Evolutionary conservation across 1,140 invertebrate species (phyloP).

Genomic region (Delia radicum): DNA sequence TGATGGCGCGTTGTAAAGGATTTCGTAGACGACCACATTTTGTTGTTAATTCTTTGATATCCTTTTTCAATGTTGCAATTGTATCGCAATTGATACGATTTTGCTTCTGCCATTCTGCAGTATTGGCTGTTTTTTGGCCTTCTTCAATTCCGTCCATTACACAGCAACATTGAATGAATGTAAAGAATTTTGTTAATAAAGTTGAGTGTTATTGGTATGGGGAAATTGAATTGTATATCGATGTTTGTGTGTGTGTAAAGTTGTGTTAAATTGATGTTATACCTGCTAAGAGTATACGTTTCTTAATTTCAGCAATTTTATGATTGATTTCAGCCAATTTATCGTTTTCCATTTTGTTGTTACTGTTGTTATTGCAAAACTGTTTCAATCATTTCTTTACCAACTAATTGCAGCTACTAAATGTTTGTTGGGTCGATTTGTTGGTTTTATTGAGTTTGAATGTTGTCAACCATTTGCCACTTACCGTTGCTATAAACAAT

Average conservation of each 20-base stretch:
- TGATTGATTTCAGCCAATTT: constrained; percentile 68
- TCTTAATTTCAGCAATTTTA: constrained; percentile 77
- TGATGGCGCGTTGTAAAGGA: constrained; percentile 44
- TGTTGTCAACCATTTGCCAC: background rate
- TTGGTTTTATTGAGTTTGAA: background rate
- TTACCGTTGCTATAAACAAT: background rate
- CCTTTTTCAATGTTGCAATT: constrained; percentile 71
- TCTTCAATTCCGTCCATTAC: too few species aligned
- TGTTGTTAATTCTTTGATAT: constrained; percentile 65
- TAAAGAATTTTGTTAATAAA: background rate
- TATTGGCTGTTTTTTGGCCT: constrained; percentile 78
- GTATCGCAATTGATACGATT: constrained; percentile 69
- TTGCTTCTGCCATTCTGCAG: constrained; percentile 75
- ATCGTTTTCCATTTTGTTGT: constrained; percentile 58
- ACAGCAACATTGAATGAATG: constrained; percentile 26
- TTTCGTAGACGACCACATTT: constrained; percentile 59
- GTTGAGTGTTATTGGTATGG: too few species aligned
- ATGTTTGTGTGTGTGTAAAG: background rate
- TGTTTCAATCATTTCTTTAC: background rate
- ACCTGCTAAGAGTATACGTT: constrained; percentile 79
- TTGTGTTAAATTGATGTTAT: constrained; percentile 33
- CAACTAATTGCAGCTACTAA: background rate
- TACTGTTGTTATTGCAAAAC: background rate
- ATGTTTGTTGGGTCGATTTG: background rate
- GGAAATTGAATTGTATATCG: background rate